A percentile compares a stretch with the other conserved stretches of the same genome.
Evolutionary conservation across 2,888 invertebrate genomes (phyloP).

Genomic region (Pristionchus entomophagus): DNA sequence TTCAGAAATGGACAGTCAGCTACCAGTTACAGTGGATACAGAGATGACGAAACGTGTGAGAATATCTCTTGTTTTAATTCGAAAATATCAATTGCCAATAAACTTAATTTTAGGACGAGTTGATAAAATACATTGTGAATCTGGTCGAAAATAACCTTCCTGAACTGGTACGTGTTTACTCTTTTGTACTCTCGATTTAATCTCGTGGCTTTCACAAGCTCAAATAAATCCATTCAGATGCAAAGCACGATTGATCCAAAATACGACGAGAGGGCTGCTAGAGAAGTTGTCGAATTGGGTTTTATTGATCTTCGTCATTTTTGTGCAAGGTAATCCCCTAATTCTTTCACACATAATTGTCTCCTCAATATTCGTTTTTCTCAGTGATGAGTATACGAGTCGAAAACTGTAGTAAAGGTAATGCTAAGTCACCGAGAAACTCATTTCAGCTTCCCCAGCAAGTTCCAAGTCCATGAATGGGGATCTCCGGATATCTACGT

Average conservation of each 20-base stretch:
- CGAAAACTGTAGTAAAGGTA: too few relatives aligned
- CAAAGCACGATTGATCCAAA: neutral
- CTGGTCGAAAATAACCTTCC: neutral
- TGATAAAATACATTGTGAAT: neutral
- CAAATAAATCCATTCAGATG: too few relatives aligned
- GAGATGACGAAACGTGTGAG: neutral
- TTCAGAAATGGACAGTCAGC: neutral
- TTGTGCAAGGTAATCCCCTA: neutral
- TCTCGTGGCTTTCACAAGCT: too few relatives aligned
- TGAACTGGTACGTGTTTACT: neutral
- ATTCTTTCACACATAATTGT: too few relatives aligned
- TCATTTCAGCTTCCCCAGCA: neutral
- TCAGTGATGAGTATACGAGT: too few relatives aligned
- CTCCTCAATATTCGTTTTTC: too few relatives aligned
- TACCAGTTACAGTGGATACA: neutral
- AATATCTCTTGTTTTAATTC: neutral
- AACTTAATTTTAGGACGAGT: neutral
- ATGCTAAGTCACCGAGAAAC: neutral
- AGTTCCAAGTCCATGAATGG: neutral
- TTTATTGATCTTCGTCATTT: neutral
- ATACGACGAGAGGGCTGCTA: neutral
- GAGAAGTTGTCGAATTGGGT: neutral
- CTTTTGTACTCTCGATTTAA: neutral
- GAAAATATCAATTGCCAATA: neutral
- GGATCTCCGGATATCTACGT: neutral